Evolutionary conservation across 2,797 vertebrate genomes (phyloP), one percentile per base, ranked within the genome.

Genomic region (Pagetopsis macropterus): DNA sequence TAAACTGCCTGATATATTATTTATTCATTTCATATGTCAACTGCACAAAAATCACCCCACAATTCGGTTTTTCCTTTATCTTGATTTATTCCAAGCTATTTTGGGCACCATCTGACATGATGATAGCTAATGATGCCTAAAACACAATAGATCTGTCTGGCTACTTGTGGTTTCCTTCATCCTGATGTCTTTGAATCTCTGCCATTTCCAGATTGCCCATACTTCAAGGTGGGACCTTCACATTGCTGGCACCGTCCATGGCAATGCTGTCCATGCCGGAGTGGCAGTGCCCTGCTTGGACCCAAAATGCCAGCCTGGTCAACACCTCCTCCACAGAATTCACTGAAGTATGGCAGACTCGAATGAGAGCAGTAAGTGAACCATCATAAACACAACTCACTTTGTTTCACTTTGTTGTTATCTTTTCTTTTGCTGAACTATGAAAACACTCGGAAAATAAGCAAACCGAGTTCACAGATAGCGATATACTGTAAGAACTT

Each of bases 161-260:
- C 11, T 65, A 3, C 7, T 31, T 45, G 33, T 37, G 33, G 33
- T 37, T 37, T 37, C 33, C 37, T 37, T 21, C 3, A 16, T 19
- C 14, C 33, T 45, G 0, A 17, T 61, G 7, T 50, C 15, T 17
- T 6, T 37, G 6, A 37, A 37, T 37, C 2, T 46, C 48, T 54
- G 10, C 40, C 12, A 45, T 67, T 56, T 50, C 9, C 76, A 99
- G 98, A 89, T 89, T 99, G 64, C 98, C 98, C 77, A 97, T 99
- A 87, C 94, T 99, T 64, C 98, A 99, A 90, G 98, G 98, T 61
- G 98, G 97, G 3, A 97, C 98, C 0, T 97, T 99, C 83, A 93
- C 95, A 0, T 93, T 99, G 40, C 65, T 99, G 81, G 94, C 96
- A 0, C 97, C 98, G 1, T 96, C 96, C 54, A 90, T 98, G 91